Conservation (phyloP, 2,113 vertebrate species). For the Pteruthius melanotis region DNA sequence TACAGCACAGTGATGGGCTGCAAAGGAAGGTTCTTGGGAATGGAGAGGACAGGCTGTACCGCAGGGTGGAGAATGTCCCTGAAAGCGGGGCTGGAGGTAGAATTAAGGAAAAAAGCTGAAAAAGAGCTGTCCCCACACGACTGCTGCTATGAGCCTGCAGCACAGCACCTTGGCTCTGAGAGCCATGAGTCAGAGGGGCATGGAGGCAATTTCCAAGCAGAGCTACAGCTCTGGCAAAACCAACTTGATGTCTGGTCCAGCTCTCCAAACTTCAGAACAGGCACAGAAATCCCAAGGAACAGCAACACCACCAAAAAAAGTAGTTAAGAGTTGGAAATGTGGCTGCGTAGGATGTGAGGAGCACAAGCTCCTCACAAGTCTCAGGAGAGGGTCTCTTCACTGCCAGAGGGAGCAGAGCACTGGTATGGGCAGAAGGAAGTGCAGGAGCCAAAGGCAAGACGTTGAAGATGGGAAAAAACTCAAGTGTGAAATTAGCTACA, state of each 20-base stretch:
- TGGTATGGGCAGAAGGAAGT: background rate
- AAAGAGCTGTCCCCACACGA: background rate
- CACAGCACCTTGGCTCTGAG: background rate
- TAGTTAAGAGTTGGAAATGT: background rate
- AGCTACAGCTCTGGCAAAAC: background rate
- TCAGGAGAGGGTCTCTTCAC: background rate
- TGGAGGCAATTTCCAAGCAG: background rate
- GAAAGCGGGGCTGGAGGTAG: accelerated
- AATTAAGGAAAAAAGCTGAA: background rate
- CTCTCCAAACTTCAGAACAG: background rate
- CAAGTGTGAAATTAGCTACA: background rate
- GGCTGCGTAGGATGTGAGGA: background rate
- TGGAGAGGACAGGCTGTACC: background rate
- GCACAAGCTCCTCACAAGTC: background rate
- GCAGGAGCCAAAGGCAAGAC: background rate
- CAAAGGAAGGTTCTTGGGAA: background rate
- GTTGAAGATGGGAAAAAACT: background rate
- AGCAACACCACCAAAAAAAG: background rate
- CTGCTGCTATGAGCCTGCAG: background rate
- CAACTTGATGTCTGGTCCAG: background rate
- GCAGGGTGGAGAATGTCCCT: accelerated
- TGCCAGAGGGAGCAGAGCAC: accelerated
- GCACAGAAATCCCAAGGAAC: background rate
- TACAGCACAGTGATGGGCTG: background rate
- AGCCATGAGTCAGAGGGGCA: accelerated